Evolutionary conservation across 2,797 vertebrate species (phyloP).

Genomic region (Sciurus vulgaris): DNA sequence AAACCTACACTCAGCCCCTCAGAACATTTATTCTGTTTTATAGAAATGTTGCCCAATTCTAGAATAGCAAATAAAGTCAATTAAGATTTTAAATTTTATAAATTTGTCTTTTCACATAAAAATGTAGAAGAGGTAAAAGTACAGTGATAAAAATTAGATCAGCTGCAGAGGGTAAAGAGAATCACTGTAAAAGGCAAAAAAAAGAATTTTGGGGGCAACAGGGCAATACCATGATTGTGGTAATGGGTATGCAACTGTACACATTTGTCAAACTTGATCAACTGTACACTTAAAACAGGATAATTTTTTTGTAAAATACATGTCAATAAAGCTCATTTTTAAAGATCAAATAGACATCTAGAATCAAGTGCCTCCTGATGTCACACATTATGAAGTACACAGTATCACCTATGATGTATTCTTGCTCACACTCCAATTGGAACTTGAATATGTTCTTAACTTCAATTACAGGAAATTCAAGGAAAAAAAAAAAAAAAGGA

Average conservation of each 20-base stretch:
- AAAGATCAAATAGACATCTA: neutral
- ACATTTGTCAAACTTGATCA: conserved; percentile 21
- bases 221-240: neutral
- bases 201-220: neutral
- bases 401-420: neutral
- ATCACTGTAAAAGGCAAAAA: neutral
- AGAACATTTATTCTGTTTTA: neutral
- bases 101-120: neutral
- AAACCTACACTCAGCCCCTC: neutral
- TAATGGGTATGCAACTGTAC: neutral
- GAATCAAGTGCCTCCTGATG: neutral
- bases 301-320: neutral
- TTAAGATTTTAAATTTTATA: neutral
- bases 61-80: neutral
- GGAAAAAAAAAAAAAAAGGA: neutral
- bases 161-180: neutral
- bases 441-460: neutral
- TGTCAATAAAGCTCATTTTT: neutral
- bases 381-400: neutral
- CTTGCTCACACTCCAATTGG: neutral
- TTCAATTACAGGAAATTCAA: conserved; percentile 27
- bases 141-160: neutral
- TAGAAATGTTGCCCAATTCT: neutral
- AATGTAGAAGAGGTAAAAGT: conserved; percentile 27
- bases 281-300: neutral